Conservation (phyloP, 2,113 vertebrate species). For the Aix galericulata region DNA sequence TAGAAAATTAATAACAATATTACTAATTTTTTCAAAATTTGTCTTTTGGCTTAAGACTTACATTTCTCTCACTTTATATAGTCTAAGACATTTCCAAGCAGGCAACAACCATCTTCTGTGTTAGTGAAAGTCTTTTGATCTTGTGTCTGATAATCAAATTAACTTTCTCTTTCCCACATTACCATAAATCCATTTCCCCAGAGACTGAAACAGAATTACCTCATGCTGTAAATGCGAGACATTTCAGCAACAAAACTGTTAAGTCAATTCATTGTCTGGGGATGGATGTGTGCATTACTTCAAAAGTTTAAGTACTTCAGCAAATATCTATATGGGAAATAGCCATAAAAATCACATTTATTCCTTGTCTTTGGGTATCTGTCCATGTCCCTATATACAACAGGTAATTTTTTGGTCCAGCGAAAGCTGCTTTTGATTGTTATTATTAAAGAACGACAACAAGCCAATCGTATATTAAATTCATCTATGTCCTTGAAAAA, state of each 20-base stretch:
- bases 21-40: background rate
- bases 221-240: background rate
- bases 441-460: background rate
- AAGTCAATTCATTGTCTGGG: background rate
- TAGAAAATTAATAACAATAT: background rate
- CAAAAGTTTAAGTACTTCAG: background rate
- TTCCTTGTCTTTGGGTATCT: background rate
- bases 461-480: background rate
- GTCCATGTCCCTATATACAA: background rate
- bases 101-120: background rate
- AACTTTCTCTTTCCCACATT: slow-evolving; percentile 21
- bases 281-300: background rate
- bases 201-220: background rate
- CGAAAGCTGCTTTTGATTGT: background rate
- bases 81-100: background rate
- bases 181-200: slow-evolving; percentile 28
- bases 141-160: slow-evolving; percentile 5
- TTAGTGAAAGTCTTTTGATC: background rate
- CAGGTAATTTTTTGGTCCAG: background rate
- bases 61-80: background rate
- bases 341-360: background rate
- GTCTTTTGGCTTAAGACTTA: background rate
- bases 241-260: slow-evolving; percentile 1
- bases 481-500: background rate
- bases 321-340: background rate